phyloP scores from a whole-genome alignment of 2,113 vertebrate genomes.

The Paraplagusia blochii region DNA sequence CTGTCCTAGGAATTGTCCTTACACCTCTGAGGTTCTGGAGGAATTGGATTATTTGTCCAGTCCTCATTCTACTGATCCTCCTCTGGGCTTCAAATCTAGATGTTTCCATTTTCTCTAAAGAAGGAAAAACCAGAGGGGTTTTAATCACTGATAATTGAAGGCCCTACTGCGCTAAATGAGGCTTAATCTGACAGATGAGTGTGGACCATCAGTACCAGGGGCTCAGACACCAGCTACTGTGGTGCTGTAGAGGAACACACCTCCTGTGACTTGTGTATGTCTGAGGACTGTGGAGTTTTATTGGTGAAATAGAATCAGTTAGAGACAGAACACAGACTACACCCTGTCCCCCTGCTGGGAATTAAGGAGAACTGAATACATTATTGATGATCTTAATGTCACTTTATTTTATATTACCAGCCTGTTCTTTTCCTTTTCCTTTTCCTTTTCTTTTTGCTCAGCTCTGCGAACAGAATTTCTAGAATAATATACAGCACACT shows the following conservation, averaged over 20 bases:
- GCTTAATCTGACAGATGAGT: conserved; percentile 70
- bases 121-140: conserved; percentile 47
- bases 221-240: conserved; percentile 36
- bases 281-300: conserved; percentile 16
- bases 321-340: conserved; percentile 9
- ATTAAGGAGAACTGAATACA: conserved; percentile 14
- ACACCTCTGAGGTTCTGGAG: too few species aligned
- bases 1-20: too few species aligned
- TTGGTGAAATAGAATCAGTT: conserved; percentile 7
- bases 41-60: too few species aligned
- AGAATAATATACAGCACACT: conserved; percentile 3
- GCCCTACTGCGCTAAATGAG: conserved; percentile 71
- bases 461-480: too few species aligned
- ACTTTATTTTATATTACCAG: conserved; percentile 14
- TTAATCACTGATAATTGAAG: conserved; percentile 75
- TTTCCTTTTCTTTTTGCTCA: not conserved
- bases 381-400: conserved; percentile 3
- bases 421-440: not conserved
- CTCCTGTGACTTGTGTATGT: conserved; percentile 2
- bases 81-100: conserved; percentile 39
- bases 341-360: not conserved
- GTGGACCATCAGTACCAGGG: conserved; percentile 56
- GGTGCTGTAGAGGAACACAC: not conserved
- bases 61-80: not conserved
- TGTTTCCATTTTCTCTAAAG: conserved; percentile 46